A percentile compares a stretch with the other conserved stretches of the same genome.
These are phyloP conservation scores for Pao palembangensis DNA, from an alignment of 2,113 vertebrate genomes.

Conservation along the genomic window DNA sequence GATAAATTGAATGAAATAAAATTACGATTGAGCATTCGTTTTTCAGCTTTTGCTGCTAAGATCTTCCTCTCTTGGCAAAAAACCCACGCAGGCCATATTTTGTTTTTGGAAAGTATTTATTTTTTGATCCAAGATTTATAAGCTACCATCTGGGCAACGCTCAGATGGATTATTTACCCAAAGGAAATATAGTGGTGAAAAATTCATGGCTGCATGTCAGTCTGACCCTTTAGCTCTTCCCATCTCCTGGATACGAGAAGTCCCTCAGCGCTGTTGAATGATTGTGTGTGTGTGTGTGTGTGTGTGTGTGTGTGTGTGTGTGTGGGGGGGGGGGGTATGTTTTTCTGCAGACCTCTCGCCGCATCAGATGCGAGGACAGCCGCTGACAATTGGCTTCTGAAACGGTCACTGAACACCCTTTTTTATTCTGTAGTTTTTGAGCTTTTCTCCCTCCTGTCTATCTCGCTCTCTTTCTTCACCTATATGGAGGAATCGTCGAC, in stretches of 20 bases:
- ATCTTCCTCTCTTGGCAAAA: slow-evolving; percentile 7
- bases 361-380: slow-evolving; percentile 32
- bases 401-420: not conserved
- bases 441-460: no score
- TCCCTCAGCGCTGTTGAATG: slow-evolving; percentile 59
- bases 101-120: slow-evolving; percentile 58
- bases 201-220: slow-evolving; percentile 64
- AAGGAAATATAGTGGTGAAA: slow-evolving; percentile 72
- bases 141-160: slow-evolving; percentile 56
- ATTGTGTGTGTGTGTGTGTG: slow-evolving; percentile 50
- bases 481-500: no score
- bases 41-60: not conserved
- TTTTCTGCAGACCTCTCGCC: slow-evolving; percentile 17
- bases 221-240: slow-evolving; percentile 65
- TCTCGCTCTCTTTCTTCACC: no score
- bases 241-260: slow-evolving; percentile 61
- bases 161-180: slow-evolving; percentile 71
- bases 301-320: slow-evolving; percentile 36
- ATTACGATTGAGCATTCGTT: no score
- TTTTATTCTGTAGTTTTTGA: no score
- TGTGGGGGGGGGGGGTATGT: slow-evolving; percentile 36
- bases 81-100: slow-evolving; percentile 15
- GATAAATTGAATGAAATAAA: no score
- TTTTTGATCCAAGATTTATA: slow-evolving; percentile 68
- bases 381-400: slow-evolving; percentile 9